A percentile compares a stretch with the other conserved stretches of the same genome.
These are phyloP conservation scores for Mycalesis mineus DNA, from an alignment of 2,888 invertebrate species.

Conservation along the genomic window DNA sequence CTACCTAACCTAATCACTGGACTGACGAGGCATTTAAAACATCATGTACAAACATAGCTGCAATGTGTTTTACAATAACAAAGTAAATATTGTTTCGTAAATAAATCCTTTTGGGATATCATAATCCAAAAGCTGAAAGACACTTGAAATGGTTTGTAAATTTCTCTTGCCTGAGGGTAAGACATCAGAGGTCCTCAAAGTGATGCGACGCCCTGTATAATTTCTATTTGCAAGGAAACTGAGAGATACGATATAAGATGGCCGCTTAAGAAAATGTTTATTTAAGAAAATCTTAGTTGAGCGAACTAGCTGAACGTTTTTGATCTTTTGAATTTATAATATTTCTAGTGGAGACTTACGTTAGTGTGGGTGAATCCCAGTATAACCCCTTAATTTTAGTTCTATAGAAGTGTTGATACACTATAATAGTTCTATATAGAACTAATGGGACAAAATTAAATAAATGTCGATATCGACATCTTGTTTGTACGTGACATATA, in stretches of 20 bases:
- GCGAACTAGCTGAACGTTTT: background rate
- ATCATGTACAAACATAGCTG: too few species aligned
- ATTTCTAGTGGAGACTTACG: too few species aligned
- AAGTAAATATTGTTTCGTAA: background rate
- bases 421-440: too few species aligned
- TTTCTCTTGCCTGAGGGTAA: conserved; percentile 8
- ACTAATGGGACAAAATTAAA: too few species aligned
- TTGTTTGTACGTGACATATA: too few species aligned
- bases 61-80: background rate
- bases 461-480: too few species aligned
- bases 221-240: conserved; percentile 5
- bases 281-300: background rate
- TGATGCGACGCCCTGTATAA: background rate
- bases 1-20: too few species aligned
- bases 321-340: too few species aligned
- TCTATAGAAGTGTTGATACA: too few species aligned
- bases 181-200: conserved; percentile 6
- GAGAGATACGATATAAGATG: background rate
- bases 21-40: too few species aligned
- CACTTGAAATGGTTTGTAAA: conserved; percentile 4
- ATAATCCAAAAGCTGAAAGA: background rate
- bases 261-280: background rate
- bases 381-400: too few species aligned
- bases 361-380: too few species aligned
- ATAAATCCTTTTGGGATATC: background rate